Base-by-base conservation (phyloP, 2,888 invertebrate species). In the Piscicola geometra region DNA sequence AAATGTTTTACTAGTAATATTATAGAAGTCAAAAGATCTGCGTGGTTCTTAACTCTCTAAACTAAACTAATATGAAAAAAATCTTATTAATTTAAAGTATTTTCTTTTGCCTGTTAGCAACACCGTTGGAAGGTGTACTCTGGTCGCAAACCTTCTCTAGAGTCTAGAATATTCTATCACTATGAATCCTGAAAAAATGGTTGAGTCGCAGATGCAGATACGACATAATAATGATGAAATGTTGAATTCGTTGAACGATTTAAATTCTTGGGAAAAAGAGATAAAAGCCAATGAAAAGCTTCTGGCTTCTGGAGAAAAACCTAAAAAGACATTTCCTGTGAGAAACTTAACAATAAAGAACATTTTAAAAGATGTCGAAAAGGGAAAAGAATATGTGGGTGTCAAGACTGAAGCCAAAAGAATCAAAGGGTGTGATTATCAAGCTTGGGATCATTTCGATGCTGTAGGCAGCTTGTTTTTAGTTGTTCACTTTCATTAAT, bases 381-480 rank as follows among this genome's bases (percentile, higher is more conserved):
- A 52, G 35, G 12, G 91, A 91, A 91, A 90, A 91, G 82, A 85
- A 88, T 72, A 89, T 15, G n/a, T 5, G n/a, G n/a, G 3, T 21
- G 60, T 66, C n/a, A 77, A 70, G 1, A 79, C 79, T 67, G 83
- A 84, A 76, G 78, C 77, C 50, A 81, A 88, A 79, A 86, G 88
- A 80, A 90, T 90, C 52, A 85, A 87, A 76, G 86, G 89, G 0
- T 88, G 86, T 75, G 91, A 92, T 85, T 92, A 92, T 85, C 81
- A 87, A 47, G 87, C 90, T 70, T 92, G 92, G 92, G 91, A 92
- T 50, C 90, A 90, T 81, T 92, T 90, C 88, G 91, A 92, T 88
- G 91, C 88, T 82, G 91, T 91, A 85, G 86, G 88, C n/a, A n/a
- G n/a, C n/a, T n/a, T n/a, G n/a, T n/a, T n/a, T n/a, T n/a, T n/a